Percentiles rank a stretch among this genome's conserved stretches.
These are phyloP conservation scores for Nycticryphes semicollaris DNA, from an alignment of 2,113 vertebrate genomes.

Conservation along the genomic window DNA sequence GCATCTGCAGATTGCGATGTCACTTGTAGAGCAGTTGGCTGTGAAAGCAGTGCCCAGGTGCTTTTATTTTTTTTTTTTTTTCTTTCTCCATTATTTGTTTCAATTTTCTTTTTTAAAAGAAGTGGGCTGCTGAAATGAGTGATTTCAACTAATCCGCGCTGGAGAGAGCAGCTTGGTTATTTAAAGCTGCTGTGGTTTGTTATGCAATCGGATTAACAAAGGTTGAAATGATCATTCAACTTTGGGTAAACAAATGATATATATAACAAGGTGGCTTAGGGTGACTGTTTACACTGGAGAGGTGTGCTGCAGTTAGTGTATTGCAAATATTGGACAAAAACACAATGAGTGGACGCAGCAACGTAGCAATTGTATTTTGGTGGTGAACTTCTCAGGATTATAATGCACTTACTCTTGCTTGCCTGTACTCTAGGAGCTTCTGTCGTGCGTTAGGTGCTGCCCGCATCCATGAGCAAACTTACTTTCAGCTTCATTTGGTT, in stretches of 20 bases:
- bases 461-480: not conserved
- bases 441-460: not conserved
- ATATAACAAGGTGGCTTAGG: not conserved
- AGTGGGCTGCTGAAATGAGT: not conserved
- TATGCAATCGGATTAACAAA: slow-evolving; percentile 52
- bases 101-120: not conserved
- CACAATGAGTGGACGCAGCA: not conserved
- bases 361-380: not conserved
- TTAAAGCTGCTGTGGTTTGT: slow-evolving; percentile 27
- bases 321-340: not conserved
- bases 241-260: not conserved
- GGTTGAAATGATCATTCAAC: slow-evolving; percentile 40
- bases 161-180: slow-evolving; percentile 6
- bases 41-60: not conserved
- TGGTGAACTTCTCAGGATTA: not conserved
- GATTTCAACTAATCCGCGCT: not conserved
- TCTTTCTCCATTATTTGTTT: not conserved
- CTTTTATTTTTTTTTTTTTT: not conserved
- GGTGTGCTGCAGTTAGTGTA: rapidly evolving
- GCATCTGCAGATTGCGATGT: not conserved
- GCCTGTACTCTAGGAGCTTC: not conserved
- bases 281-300: not conserved
- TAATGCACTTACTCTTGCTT: not conserved
- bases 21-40: not conserved
- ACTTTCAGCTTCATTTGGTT: not conserved